Conservation (phyloP, 2,888 invertebrate species). For the Epinotia nisella region DNA sequence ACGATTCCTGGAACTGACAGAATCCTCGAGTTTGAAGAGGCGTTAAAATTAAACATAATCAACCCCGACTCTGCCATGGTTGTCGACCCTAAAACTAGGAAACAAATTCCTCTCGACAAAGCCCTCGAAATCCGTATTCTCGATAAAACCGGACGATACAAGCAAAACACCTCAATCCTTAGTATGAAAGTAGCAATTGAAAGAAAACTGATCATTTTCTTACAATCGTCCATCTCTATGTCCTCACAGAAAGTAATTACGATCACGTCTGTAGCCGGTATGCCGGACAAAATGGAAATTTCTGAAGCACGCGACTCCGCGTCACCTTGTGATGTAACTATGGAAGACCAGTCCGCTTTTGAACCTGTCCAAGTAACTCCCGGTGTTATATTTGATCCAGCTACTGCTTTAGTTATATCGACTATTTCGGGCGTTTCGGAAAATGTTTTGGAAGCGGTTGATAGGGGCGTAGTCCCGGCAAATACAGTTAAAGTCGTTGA, state of each 20-base stretch:
- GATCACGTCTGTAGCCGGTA: constrained; percentile 88
- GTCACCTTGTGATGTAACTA: constrained; percentile 50
- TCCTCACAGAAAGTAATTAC: constrained; percentile 87
- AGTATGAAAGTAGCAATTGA: constrained; percentile 91
- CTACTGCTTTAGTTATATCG: constrained; percentile 89
- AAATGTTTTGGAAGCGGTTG: constrained; percentile 90
- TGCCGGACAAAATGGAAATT: constrained; percentile 89
- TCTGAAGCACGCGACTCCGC: constrained; percentile 75
- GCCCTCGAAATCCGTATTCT: constrained; percentile 92
- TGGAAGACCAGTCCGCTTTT: constrained; percentile 75
- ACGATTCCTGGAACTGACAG: constrained; percentile 94
- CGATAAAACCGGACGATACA: constrained; percentile 91
- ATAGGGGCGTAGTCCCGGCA: constrained; percentile 89
- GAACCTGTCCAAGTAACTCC: constrained; percentile 90
- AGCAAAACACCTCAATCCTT: constrained; percentile 78
- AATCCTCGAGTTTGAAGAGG: constrained; percentile 93
- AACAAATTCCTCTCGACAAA: constrained; percentile 87
- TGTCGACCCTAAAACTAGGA: constrained; percentile 89
- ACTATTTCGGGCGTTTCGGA: constrained; percentile 89
- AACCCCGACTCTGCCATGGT: constrained; percentile 93
- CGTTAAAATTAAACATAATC: constrained; percentile 93
- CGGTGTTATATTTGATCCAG: constrained; percentile 91
- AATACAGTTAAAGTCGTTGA: constrained; percentile 89
- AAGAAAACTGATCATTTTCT: constrained; percentile 86
- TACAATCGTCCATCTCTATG: constrained; percentile 75